phyloP scores from a whole-genome alignment of 2,888 invertebrate genomes.

The Diarsia brunnea region DNA sequence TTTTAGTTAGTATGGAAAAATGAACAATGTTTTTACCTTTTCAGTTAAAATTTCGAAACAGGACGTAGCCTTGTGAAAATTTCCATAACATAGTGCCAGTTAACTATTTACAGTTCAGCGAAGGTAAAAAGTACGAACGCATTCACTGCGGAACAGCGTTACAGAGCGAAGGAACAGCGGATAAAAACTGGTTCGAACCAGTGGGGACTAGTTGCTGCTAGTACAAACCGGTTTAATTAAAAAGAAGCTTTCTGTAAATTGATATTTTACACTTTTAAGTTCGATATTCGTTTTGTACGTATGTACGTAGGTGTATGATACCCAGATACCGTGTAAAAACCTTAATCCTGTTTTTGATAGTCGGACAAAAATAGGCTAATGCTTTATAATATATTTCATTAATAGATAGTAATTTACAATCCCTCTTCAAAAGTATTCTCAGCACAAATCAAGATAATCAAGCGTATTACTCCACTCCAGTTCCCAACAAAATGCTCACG shows the following conservation, averaged over 20 bases:
- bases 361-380: background rate
- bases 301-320: no score
- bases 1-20: slow-evolving; percentile 9
- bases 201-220: slow-evolving; percentile 20
- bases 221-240: slow-evolving; percentile 39
- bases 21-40: background rate
- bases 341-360: background rate
- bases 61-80: slow-evolving; percentile 22
- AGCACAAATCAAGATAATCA: slow-evolving; percentile 18
- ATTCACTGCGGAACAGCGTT: slow-evolving; percentile 15
- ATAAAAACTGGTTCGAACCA: slow-evolving; percentile 24
- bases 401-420: background rate
- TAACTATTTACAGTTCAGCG: slow-evolving; percentile 42
- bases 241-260: slow-evolving; percentile 23
- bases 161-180: slow-evolving; percentile 3
- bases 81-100: slow-evolving; percentile 31
- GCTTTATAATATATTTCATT: background rate
- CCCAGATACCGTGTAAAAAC: background rate
- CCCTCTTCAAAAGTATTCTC: background rate
- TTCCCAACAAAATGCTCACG: slow-evolving; percentile 6
- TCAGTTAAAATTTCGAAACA: background rate
- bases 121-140: slow-evolving; percentile 34
- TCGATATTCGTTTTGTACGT: background rate
- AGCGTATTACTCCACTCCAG: slow-evolving; percentile 3
- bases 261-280: slow-evolving; percentile 11